Base-by-base conservation (phyloP, 2,888 invertebrate species). In the Scaptomyza caliginosa region DNA sequence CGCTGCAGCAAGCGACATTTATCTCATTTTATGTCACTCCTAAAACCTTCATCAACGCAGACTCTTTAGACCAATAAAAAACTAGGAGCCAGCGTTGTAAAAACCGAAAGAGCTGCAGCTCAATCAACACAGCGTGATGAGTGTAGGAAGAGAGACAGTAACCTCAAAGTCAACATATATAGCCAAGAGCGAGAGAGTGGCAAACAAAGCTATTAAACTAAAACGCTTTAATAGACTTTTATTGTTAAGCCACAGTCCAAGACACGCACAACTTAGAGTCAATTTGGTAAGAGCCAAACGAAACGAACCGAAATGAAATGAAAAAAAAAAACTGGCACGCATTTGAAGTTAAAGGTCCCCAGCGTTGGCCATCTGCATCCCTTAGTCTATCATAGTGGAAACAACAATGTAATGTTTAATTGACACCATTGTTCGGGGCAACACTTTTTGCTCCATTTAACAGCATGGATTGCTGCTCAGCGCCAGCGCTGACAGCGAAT, bases 331-430 rank as follows among this genome's bases (percentile, higher is more conserved):
- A 42, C n/a, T 39, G 19, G 19, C 28, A 45, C 71, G 67, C 72
- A 82, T 76, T 68, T 67, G 42, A 80, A 79, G 77, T 72, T 67
- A 77, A 77, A 79, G 73, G 74, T 71, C 77, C 64, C 1, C 54
- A 52, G 64, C 51, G 38, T 24, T 55, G 55, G 64, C 51, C 69
- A 73, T 72, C 74, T 72, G 74, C 72, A 72, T 72, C 72, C 65
- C 72, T 54, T 59, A 54, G 58, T 68, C 72, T 58, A 73, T 72
- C 72, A 68, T 65, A 50, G 68, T 72, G 69, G 62, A 60, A 73
- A 77, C 78, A 79, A 79, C 79, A 84, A 85, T 85, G 86, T 84
- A 78, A 79, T 83, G 81, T 86, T 85, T 85, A 89, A 87, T 89
- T 88, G 88, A 83, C 84, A 77, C 78, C 84, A 86, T 89, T 89